Conservation (phyloP, 2,797 vertebrate species). For the Megaceryle alcyon region DNA sequence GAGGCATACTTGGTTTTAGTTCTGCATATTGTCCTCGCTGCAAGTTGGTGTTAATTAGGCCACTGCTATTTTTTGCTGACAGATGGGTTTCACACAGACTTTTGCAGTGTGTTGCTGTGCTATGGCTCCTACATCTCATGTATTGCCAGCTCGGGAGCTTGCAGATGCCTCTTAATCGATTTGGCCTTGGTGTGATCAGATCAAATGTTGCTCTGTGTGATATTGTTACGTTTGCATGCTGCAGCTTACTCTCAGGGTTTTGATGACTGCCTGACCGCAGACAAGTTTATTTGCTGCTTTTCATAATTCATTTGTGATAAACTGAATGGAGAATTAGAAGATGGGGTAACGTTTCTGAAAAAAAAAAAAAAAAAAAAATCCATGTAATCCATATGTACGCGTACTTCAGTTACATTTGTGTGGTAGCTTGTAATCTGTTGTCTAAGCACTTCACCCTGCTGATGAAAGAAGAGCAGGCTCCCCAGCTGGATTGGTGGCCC, state of each 20-base stretch:
- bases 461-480: background rate
- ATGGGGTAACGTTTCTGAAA: background rate
- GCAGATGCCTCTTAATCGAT: background rate
- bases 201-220: background rate
- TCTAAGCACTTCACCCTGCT: background rate
- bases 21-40: rapidly evolving
- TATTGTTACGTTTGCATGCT: slow-evolving; percentile 35
- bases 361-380: background rate
- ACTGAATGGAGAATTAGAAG: background rate
- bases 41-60: background rate
- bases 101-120: background rate
- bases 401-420: background rate
- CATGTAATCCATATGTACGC: background rate
- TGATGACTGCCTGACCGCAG: slow-evolving; percentile 22
- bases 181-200: background rate
- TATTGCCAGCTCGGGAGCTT: background rate
- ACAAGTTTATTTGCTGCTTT: slow-evolving; percentile 45
- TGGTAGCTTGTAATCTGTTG: background rate
- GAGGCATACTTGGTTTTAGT: background rate
- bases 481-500: background rate
- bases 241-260: slow-evolving; percentile 16
- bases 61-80: background rate
- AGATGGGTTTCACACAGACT: background rate
- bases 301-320: slow-evolving; percentile 24
- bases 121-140: background rate